These are phyloP conservation scores for Dastarcus helophoroides DNA, from an alignment of 2,888 invertebrate genomes.

Conservation along the genomic window DNA sequence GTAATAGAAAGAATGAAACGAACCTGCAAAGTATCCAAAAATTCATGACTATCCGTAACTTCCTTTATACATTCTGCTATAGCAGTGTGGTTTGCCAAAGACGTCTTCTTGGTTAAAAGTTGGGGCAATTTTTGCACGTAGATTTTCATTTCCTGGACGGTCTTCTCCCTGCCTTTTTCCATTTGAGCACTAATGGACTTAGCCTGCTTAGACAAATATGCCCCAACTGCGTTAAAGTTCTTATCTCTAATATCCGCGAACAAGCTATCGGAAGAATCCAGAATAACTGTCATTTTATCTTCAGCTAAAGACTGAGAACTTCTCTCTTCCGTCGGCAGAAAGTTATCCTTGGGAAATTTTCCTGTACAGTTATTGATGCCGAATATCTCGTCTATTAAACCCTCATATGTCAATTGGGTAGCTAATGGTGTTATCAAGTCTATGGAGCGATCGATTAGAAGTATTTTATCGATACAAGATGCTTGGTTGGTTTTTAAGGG, in stretches of 20 bases:
- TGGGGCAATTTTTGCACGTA: constrained; percentile 84
- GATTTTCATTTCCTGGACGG: constrained; percentile 89
- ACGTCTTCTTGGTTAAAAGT: constrained; percentile 75
- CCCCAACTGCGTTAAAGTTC: constrained; percentile 84
- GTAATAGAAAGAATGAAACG: neutral
- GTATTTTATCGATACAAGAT: constrained; percentile 66
- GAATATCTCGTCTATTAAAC: constrained; percentile 91
- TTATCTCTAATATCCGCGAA: constrained; percentile 85
- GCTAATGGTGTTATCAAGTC: constrained; percentile 87
- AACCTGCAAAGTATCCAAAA: constrained; percentile 33
- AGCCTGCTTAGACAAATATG: constrained; percentile 74
- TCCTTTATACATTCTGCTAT: constrained; percentile 92
- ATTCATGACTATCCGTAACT: constrained; percentile 42
- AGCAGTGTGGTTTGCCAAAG: constrained; percentile 78
- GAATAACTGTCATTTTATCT: constrained; percentile 61
- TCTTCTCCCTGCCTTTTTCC: constrained; percentile 77
- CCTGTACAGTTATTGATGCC: constrained; percentile 73
- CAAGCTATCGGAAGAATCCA: constrained; percentile 83
- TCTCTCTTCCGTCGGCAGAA: constrained; percentile 56
- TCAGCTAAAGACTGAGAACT: constrained; percentile 45
- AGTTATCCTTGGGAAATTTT: constrained; percentile 76
- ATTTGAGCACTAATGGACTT: constrained; percentile 75
- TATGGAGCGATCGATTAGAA: constrained; percentile 81
- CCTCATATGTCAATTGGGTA: constrained; percentile 95
- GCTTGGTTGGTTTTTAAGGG: constrained; percentile 19